Evolutionary conservation across 2,888 invertebrate species (phyloP).

Genomic region (Drosophila mayaguana): DNA sequence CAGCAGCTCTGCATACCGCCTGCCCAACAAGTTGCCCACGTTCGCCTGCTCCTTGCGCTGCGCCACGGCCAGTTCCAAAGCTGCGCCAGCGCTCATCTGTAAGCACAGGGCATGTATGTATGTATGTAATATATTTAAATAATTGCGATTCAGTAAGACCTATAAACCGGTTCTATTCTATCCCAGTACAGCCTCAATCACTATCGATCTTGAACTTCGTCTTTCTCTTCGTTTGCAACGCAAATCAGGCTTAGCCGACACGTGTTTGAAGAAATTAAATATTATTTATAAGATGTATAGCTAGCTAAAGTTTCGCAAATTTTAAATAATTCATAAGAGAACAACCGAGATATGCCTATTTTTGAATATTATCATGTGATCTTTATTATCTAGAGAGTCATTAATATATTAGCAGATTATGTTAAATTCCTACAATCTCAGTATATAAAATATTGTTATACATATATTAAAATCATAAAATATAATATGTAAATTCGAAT

Average conservation of each 20-base stretch:
- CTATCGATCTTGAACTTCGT: constrained; percentile 14
- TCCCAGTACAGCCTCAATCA: constrained; percentile 36
- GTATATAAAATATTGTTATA: too few relatives aligned
- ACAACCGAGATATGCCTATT: not conserved
- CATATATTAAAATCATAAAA: too few relatives aligned
- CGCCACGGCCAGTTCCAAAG: constrained; percentile 53
- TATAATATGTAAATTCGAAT: too few relatives aligned
- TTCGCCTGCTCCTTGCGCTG: constrained; percentile 61
- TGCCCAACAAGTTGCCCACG: constrained; percentile 62
- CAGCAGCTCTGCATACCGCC: constrained; percentile 82
- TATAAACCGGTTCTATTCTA: constrained; percentile 42
- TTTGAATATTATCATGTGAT: not conserved
- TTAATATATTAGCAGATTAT: too few relatives aligned
- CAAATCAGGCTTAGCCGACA: constrained; percentile 22
- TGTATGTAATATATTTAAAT: not conserved
- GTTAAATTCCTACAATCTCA: too few relatives aligned
- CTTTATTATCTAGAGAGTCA: too few relatives aligned
- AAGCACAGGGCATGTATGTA: constrained; percentile 24
- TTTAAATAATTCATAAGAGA: not conserved
- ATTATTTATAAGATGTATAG: not conserved
- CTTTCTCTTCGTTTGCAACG: constrained; percentile 52
- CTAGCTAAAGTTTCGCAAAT: not conserved
- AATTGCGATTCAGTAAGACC: constrained; percentile 20
- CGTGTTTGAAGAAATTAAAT: not conserved
- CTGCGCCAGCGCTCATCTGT: constrained; percentile 52